These are phyloP conservation scores for Spodoptera picta DNA, from an alignment of 2,888 invertebrate genomes.

Conservation along the genomic window DNA sequence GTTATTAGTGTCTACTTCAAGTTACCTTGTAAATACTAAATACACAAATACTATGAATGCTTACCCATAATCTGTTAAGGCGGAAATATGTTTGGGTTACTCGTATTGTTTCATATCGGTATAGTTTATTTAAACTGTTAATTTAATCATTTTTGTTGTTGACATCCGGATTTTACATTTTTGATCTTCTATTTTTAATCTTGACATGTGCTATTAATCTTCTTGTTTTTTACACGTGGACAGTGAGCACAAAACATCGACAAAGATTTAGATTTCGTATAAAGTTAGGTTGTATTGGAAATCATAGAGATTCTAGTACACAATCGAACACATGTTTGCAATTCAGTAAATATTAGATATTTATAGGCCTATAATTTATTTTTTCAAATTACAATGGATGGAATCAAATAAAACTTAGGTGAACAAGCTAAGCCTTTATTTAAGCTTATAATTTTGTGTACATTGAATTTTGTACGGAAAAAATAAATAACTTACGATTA, in stretches of 20 bases:
- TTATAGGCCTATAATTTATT: too few species aligned
- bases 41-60: slow-evolving; percentile 51
- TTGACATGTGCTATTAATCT: slow-evolving; percentile 65
- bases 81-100: slow-evolving; percentile 37
- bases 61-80: slow-evolving; percentile 76
- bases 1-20: slow-evolving; percentile 66
- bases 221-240: slow-evolving; percentile 38
- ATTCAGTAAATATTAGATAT: too few species aligned
- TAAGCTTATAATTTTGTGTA: slow-evolving; percentile 44
- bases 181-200: slow-evolving; percentile 82
- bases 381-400: not conserved
- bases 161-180: slow-evolving; percentile 71
- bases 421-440: slow-evolving; percentile 61
- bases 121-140: slow-evolving; percentile 56
- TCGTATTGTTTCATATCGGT: slow-evolving; percentile 53
- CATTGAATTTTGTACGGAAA: slow-evolving; percentile 48
- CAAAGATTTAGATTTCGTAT: slow-evolving; percentile 7
- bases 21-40: slow-evolving; percentile 37
- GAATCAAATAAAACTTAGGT: slow-evolving; percentile 27
- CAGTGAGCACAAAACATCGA: slow-evolving; percentile 17
- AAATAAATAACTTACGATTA: slow-evolving; percentile 47
- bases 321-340: too few species aligned
- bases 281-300: not conserved
- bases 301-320: too few species aligned
- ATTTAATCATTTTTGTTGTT: slow-evolving; percentile 60